phyloP scores from a whole-genome alignment of 2,113 vertebrate species.

The Hydrolagus affinis region DNA sequence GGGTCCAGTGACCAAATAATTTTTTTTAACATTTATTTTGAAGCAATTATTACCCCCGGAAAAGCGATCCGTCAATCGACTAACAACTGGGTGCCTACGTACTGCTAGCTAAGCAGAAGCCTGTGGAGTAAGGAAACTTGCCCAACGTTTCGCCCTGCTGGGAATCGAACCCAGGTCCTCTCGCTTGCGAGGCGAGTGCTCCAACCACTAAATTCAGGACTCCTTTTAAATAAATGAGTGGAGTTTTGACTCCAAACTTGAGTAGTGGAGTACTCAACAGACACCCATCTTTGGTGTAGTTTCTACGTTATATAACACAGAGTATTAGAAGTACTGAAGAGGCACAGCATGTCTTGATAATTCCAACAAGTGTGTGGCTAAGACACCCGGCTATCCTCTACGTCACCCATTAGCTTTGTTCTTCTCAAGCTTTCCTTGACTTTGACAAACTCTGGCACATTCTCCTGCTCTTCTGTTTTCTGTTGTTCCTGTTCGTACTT shows the following conservation, averaged over 20 bases:
- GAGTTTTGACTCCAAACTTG: neutral
- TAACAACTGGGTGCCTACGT: no score
- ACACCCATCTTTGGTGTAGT: neutral
- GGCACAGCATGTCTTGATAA: neutral
- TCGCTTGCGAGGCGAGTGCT: no score
- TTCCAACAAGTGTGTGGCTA: neutral
- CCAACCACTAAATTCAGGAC: no score
- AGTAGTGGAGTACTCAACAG: neutral
- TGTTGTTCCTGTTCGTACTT: slow-evolving; percentile 56
- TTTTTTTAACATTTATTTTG: no score
- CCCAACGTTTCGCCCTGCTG: no score
- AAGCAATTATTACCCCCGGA: no score
- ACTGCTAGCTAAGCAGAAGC: no score
- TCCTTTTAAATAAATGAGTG: neutral
- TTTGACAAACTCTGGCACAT: slow-evolving; percentile 59
- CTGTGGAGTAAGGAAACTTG: no score
- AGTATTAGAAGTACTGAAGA: neutral
- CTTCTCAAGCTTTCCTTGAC: slow-evolving; percentile 58
- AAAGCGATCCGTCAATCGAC: no score
- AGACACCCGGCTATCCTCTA: neutral
- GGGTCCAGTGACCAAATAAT: no score
- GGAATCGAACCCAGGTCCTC: no score
- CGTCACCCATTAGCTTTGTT: slow-evolving; percentile 41
- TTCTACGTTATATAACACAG: neutral
- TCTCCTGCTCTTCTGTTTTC: slow-evolving; percentile 45